Conservation (phyloP, 2,113 vertebrate genomes). For the Varanus salvator region DNA sequence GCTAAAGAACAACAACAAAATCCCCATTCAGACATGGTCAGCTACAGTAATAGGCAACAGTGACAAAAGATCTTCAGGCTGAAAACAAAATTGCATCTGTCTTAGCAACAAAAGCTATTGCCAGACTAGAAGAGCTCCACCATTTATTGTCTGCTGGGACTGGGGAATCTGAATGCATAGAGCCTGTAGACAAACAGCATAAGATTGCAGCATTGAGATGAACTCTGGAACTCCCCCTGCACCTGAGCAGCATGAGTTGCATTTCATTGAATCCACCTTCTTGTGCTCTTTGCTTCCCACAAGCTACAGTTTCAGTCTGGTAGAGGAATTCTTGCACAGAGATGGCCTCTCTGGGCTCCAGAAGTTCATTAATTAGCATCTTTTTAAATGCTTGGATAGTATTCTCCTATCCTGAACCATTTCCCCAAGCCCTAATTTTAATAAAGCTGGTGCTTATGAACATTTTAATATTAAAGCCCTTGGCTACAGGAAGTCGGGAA, state of each 20-base stretch:
- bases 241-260: conserved; percentile 64
- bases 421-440: conserved; percentile 83
- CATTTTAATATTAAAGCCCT: conserved; percentile 82
- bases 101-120: not conserved
- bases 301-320: conserved; percentile 63
- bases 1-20: no score
- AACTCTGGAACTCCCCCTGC: conserved; percentile 33
- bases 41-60: not conserved
- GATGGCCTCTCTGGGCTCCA: conserved; percentile 77
- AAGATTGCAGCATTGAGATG: conserved; percentile 19
- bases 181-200: conserved; percentile 6
- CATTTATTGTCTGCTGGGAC: conserved; percentile 9
- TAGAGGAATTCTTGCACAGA: conserved; percentile 63
- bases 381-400: conserved; percentile 82
- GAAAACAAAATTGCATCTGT: not conserved
- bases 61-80: not conserved
- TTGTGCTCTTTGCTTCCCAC: conserved; percentile 52
- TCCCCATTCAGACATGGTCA: not conserved
- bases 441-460: conserved; percentile 79
- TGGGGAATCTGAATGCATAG: conserved; percentile 7
- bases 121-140: conserved; percentile 18
- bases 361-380: conserved; percentile 84
- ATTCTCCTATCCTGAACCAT: conserved; percentile 74
- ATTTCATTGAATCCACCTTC: conserved; percentile 65
- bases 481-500: conserved; percentile 73